Percentiles rank a stretch among this genome's conserved stretches.
Conservation (phyloP, 2,113 vertebrate genomes). For the Alaudala cheleensis region DNA sequence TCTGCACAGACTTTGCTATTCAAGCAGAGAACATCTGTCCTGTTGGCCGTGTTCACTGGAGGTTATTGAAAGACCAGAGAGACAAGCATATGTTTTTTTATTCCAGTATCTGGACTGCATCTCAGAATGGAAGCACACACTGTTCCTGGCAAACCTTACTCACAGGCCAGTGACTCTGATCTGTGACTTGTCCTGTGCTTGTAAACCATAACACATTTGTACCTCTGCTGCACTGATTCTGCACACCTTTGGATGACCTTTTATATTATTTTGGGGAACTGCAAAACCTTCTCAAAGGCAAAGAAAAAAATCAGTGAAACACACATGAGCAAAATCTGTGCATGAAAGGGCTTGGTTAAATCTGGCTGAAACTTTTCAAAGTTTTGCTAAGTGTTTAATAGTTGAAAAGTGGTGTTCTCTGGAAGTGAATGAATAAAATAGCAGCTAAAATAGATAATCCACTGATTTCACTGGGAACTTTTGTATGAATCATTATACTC, state of each 20-base stretch:
- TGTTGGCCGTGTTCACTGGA: not conserved
- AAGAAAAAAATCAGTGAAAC: not conserved
- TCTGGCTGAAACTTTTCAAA: not conserved
- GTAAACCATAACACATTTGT: not conserved
- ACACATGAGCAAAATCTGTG: not conserved
- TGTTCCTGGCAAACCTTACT: not conserved
- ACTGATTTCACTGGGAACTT: not conserved
- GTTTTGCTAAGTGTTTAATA: not conserved
- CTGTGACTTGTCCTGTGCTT: not conserved
- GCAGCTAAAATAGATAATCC: not conserved
- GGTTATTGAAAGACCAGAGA: not conserved
- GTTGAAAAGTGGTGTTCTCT: not conserved
- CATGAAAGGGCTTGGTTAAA: not conserved
- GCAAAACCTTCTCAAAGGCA: not conserved
- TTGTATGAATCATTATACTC: not conserved
- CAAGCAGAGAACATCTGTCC: slow-evolving; percentile 26
- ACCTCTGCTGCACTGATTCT: not conserved
- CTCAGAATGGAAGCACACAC: not conserved
- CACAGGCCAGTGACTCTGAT: not conserved
- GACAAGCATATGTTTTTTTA: not conserved
- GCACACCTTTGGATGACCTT: not conserved
- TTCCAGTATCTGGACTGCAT: not conserved
- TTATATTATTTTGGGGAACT: not conserved
- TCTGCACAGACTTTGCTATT: not conserved
- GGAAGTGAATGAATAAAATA: not conserved